These are phyloP conservation scores for Trypoxylus dichotomus DNA, from an alignment of 1,140 invertebrate species.

Conservation along the genomic window DNA sequence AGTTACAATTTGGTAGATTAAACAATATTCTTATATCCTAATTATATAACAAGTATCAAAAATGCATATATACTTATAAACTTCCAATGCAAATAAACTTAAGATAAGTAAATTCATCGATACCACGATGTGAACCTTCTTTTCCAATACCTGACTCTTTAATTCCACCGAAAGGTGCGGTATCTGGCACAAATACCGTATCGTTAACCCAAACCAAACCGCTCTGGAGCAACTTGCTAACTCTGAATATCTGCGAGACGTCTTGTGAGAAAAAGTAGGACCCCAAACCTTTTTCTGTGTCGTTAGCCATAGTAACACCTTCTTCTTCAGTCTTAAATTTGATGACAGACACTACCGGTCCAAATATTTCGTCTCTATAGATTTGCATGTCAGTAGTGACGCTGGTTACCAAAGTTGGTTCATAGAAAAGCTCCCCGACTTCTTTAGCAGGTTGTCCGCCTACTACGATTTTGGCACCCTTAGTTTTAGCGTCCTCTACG, in stretches of 20 bases:
- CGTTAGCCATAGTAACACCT: constrained; percentile 79
- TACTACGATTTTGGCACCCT: constrained; percentile 81
- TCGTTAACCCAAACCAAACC: constrained; percentile 98
- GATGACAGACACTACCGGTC: constrained; percentile 85
- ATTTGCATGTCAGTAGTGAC: constrained; percentile 81
- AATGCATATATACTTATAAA: constrained; percentile 50
- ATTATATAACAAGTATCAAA: not conserved
- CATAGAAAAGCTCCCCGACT: constrained; percentile 80
- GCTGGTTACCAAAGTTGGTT: constrained; percentile 87
- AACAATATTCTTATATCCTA: not conserved
- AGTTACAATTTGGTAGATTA: too few relatives aligned
- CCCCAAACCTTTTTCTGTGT: constrained; percentile 72
- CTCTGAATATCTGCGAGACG: constrained; percentile 87
- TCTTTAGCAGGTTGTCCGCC: constrained; percentile 75
- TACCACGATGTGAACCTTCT: constrained; percentile 92
- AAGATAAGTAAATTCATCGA: constrained; percentile 95
- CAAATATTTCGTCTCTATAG: constrained; percentile 92
- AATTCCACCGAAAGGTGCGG: constrained; percentile 93
- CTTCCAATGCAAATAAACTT: constrained; percentile 88
- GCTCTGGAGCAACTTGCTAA: constrained; percentile 82
- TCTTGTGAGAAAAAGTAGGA: constrained; percentile 94
- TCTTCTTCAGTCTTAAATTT: constrained; percentile 91
- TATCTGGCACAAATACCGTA: constrained; percentile 86
- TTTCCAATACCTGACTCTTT: constrained; percentile 96
- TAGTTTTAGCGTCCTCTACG: constrained; percentile 81